Evolutionary conservation across 2,888 invertebrate species (phyloP), one percentile per base, ranked within the genome.

Genomic region (Scelioninae gen. 2): DNA sequence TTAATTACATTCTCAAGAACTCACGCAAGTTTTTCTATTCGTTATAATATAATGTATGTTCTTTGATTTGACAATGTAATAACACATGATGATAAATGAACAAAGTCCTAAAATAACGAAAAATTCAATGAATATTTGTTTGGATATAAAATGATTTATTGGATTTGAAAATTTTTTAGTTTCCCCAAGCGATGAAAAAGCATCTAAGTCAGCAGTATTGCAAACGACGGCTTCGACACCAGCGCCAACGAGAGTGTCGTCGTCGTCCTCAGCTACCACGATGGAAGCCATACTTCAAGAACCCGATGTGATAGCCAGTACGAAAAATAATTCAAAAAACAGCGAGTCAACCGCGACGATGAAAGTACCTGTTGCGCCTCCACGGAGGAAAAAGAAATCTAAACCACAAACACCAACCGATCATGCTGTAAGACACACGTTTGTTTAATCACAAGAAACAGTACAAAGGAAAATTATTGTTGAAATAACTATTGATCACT

Each of bases 221-320:
- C 43, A 55, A 48, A 10, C 55, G 1, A 25, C 39, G 0, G 35
- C 33, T 6, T 9, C 43, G 1, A 18, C 55, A 2, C 1, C 67
- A 22, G 33, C 52, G 4, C 25, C 52, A 2, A 45, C 55, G n/a
- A 61, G 45, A 5, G 50, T 61, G 41, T 58, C 60, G 16, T 72
- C 72, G 9, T 67, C 72, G 3, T 72, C 72, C 1, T 72, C 72
- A 18, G 43, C 73, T 3, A 52, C 73, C 4, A 73, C 73, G 4
- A 76, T 70, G 60, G 73, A 74, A 74, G 79, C 82, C 45, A 78
- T 83, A 45, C 88, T 91, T 84, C 91, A 92, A 83, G 96, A 96
- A 86, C 96, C 96, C 1, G 96, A 97, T 87, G 95, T 96, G 81
- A 95, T 96, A 79, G 95, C 95, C 68, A 96, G 96, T 87, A 95